phyloP scores from a whole-genome alignment of 2,888 invertebrate species.

The Nephrotoma appendiculata region DNA sequence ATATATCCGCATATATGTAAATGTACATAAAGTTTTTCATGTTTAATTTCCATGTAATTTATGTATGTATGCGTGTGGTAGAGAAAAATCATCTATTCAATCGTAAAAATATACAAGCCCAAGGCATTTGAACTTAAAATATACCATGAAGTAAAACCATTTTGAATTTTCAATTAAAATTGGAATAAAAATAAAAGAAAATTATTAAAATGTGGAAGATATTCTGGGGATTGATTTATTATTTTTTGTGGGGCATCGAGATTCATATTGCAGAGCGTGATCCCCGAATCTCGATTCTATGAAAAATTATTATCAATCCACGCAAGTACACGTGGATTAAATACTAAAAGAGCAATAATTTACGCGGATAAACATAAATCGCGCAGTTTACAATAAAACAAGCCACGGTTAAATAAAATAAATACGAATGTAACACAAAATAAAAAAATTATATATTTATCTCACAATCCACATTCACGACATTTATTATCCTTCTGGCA shows the following conservation, averaged over 20 bases:
- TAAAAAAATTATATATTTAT: not conserved
- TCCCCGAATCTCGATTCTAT: not conserved
- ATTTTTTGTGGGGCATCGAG: not conserved
- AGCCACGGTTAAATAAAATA: not conserved
- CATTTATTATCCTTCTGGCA: constrained; percentile 4
- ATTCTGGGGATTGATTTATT: not conserved
- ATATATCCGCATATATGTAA: not conserved
- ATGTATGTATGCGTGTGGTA: not conserved
- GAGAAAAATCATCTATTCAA: not conserved
- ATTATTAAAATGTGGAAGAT: not conserved
- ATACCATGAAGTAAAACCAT: not conserved
- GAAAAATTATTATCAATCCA: not conserved
- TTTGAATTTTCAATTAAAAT: not conserved
- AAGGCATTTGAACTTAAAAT: not conserved
- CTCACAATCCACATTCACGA: constrained; percentile 1
- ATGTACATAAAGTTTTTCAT: not conserved
- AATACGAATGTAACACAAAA: not conserved
- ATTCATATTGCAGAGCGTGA: not conserved
- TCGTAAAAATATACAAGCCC: not conserved
- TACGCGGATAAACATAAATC: not conserved
- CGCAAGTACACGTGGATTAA: not conserved
- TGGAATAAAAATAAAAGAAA: not conserved
- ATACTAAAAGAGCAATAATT: not conserved
- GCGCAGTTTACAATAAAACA: not conserved
- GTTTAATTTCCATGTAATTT: not conserved